Conservation (phyloP, 2,888 invertebrate genomes). For the Micoletzkya japonica region DNA sequence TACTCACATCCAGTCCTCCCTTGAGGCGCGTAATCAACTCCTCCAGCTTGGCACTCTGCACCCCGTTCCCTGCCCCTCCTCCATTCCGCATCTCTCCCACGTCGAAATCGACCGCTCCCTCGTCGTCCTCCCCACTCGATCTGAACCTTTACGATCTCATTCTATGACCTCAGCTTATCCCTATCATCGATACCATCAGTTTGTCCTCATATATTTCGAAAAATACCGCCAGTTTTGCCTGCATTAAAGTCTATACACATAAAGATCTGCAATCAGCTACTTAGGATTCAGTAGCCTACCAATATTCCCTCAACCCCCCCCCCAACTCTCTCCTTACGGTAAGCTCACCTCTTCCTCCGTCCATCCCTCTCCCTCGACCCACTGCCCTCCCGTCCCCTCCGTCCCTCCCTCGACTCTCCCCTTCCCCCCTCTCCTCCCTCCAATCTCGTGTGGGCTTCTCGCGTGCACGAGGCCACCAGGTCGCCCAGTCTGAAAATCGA, state of each 20-base stretch:
- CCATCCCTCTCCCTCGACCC: too few species aligned
- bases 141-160: conserved; percentile 5
- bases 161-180: conserved; percentile 4
- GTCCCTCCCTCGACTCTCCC: neutral
- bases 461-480: conserved; percentile 44
- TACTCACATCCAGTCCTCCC: conserved; percentile 22
- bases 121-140: conserved; percentile 1
- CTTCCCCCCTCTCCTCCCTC: conserved; percentile 8
- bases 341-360: too few species aligned
- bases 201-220: too few species aligned
- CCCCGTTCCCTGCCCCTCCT: neutral
- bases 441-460: conserved; percentile 1
- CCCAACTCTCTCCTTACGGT: too few species aligned
- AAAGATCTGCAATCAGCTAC: too few species aligned
- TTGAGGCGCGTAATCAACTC: conserved; percentile 14
- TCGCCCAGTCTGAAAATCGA: conserved; percentile 46
- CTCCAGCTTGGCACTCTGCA: conserved; percentile 6
- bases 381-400: too few species aligned
- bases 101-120: neutral
- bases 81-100: too few species aligned
- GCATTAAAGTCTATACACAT: too few species aligned
- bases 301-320: too few species aligned
- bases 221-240: too few species aligned
- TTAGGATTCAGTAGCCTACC: too few species aligned
- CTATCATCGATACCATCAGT: conserved; percentile 3